A percentile compares a stretch with the other conserved stretches of the same genome.
phyloP scores from a whole-genome alignment of 2,797 vertebrate genomes.

The Threskiornis aethiopicus region DNA sequence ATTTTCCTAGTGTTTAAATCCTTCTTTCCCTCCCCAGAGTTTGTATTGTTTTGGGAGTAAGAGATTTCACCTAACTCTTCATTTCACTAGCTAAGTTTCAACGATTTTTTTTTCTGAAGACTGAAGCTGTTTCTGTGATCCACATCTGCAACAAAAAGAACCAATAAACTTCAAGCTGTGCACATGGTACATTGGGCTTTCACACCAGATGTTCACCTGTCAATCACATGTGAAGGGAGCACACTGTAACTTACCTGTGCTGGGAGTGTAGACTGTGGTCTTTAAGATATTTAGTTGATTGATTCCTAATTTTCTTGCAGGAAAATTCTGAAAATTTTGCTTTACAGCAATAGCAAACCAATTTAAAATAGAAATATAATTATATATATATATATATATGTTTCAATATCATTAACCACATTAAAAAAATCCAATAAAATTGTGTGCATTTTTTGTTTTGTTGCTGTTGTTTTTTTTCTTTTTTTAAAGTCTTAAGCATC shows the following conservation, averaged over 20 bases:
- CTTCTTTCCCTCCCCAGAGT: fast-evolving
- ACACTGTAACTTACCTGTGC: neutral
- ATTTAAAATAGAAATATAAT: neutral
- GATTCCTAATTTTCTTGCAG: neutral
- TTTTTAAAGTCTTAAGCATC: neutral
- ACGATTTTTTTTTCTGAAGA: neutral
- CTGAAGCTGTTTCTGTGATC: neutral
- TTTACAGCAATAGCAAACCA: neutral
- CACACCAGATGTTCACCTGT: neutral
- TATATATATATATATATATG: neutral
- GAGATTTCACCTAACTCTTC: neutral
- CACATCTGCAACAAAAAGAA: neutral
- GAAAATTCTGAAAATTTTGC: neutral
- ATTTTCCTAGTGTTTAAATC: neutral
- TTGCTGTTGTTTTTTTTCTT: too few relatives aligned
- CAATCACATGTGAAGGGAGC: neutral
- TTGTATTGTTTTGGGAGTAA: neutral
- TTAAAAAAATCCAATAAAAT: neutral
- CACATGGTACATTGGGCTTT: neutral
- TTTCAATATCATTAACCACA: neutral
- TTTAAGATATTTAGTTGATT: neutral
- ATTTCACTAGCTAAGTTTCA: neutral
- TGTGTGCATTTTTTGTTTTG: neutral
- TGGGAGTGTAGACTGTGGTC: neutral
- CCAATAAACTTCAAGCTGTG: neutral